A percentile compares a stretch with the other conserved stretches of the same genome.
phyloP scores from a whole-genome alignment of 2,113 vertebrate genomes.

The Tachuris rubrigastra region DNA sequence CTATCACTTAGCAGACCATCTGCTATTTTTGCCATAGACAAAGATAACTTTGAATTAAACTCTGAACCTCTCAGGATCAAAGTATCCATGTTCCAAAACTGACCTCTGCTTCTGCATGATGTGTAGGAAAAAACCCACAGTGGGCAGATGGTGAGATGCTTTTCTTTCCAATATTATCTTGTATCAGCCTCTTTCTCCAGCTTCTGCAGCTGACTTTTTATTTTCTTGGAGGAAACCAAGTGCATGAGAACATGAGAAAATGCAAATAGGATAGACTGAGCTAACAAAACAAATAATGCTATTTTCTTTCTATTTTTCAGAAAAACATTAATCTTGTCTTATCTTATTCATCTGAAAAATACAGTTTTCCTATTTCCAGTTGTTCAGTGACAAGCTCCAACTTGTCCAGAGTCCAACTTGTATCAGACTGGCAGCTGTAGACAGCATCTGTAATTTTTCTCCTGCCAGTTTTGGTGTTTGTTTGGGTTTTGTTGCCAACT shows the following conservation, averaged over 20 bases:
- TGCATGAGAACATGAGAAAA: not conserved
- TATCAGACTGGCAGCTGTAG: not conserved
- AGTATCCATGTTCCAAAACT: not conserved
- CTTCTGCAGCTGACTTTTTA: not conserved
- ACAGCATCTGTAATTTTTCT: not conserved
- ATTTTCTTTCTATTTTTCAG: not conserved
- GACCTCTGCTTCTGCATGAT: not conserved
- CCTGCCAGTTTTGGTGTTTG: not conserved
- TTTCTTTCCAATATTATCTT: not conserved
- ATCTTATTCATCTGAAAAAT: not conserved
- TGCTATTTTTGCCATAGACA: not conserved
- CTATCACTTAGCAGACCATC: not conserved
- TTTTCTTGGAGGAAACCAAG: not conserved
- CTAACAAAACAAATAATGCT: not conserved
- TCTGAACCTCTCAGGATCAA: not conserved
- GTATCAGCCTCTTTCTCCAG: not conserved
- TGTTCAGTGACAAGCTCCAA: not conserved
- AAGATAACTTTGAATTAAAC: not conserved
- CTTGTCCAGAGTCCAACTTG: not conserved
- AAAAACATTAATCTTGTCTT: not conserved
- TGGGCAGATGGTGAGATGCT: not conserved
- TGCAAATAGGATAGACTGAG: not conserved
- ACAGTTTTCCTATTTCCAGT: not conserved
- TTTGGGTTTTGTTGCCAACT: accelerated
- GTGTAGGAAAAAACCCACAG: not conserved